Percentiles rank a stretch among this genome's conserved stretches.
Conservation (phyloP, 2,797 vertebrate genomes). For the Sebastes aleutianus region DNA sequence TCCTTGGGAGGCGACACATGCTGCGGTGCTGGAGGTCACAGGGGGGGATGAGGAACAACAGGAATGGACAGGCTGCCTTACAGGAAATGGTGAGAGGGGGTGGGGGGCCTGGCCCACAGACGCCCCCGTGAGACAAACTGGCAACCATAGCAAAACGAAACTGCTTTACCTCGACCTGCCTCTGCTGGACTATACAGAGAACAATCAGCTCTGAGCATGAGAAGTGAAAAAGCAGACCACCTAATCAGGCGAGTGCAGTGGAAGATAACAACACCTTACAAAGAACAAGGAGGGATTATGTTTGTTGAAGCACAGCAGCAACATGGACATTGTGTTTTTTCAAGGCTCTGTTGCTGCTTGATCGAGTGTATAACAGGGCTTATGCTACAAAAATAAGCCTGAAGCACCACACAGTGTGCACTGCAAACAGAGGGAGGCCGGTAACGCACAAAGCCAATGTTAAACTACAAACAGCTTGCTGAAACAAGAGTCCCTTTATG, state of each 20-base stretch:
- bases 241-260: neutral
- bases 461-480: neutral
- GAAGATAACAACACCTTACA: neutral
- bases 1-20: conserved; percentile 15
- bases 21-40: conserved; percentile 29
- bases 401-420: conserved; percentile 23
- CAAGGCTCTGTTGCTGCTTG: conserved; percentile 18
- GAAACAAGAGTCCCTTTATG: neutral
- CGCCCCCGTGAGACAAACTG: conserved; percentile 2
- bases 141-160: conserved; percentile 12
- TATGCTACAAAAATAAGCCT: conserved; percentile 38
- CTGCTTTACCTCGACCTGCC: neutral
- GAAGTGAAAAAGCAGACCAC: conserved; percentile 15
- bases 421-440: conserved; percentile 6
- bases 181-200: neutral
- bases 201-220: neutral
- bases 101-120: neutral
- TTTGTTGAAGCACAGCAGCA: conserved; percentile 12
- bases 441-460: neutral
- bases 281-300: conserved; percentile 3
- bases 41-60: conserved; percentile 22
- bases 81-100: conserved; percentile 45
- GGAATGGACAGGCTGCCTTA: conserved; percentile 39
- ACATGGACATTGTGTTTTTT: conserved; percentile 10
- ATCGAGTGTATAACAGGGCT: conserved; percentile 44